These are phyloP conservation scores for Rousettus leschenaultii DNA, from an alignment of 2,113 vertebrate genomes.

Conservation along the genomic window DNA sequence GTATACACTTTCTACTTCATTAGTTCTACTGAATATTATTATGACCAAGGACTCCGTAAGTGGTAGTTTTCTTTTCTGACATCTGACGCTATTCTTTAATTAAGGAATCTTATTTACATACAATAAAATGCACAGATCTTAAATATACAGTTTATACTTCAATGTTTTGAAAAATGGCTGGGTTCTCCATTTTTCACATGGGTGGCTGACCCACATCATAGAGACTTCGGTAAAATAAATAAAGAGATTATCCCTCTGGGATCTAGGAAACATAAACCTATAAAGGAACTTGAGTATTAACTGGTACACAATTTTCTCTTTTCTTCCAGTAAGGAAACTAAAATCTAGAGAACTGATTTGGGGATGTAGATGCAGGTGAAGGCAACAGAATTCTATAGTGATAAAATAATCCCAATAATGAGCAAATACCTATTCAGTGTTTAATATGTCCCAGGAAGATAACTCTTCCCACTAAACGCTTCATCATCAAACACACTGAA, in stretches of 20 bases:
- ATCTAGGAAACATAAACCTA: neutral
- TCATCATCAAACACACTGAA: neutral
- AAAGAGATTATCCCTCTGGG: neutral
- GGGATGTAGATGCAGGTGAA: neutral
- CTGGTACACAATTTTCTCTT: neutral
- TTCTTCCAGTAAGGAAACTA: neutral
- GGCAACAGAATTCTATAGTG: neutral
- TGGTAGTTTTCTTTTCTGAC: neutral
- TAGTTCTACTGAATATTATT: neutral
- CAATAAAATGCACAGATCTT: neutral
- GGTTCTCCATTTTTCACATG: neutral
- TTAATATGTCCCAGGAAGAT: neutral
- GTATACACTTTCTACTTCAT: neutral
- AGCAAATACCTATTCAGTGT: neutral
- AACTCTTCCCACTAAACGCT: neutral
- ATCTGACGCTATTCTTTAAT: neutral
- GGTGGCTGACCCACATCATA: neutral
- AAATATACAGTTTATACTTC: neutral
- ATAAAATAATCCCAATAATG: neutral
- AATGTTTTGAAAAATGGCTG: neutral
- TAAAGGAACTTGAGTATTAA: neutral
- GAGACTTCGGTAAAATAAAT: neutral
- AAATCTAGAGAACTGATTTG: neutral
- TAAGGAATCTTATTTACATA: neutral
- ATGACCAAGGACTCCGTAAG: neutral